Conservation (phyloP, 1,140 invertebrate species). For the Scaptomyza hsui region DNA sequence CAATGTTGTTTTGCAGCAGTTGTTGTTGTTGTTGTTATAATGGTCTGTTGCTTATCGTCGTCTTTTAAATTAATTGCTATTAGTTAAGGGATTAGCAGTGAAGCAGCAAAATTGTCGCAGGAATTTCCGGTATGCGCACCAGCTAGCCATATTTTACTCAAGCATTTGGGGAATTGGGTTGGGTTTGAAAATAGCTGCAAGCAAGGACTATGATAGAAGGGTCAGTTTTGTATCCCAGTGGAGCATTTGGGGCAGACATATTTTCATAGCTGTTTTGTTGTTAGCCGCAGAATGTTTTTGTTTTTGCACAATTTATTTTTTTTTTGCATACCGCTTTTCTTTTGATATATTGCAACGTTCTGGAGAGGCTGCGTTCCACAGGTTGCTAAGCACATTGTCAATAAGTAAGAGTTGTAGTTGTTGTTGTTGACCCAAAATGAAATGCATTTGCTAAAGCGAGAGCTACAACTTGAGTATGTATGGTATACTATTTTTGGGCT, state of each 20-base stretch:
- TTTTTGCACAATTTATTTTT: not conserved
- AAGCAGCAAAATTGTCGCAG: conserved; percentile 77
- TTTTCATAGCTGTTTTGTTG: conserved; percentile 59
- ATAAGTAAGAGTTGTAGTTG: conserved; percentile 6
- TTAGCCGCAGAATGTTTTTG: conserved; percentile 55
- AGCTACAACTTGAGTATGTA: conserved; percentile 12
- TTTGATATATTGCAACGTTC: conserved; percentile 81
- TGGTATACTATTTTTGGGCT: conserved; percentile 43
- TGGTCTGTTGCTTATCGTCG: conserved; percentile 79
- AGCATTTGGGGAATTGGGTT: conserved; percentile 41
- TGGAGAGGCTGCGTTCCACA: conserved; percentile 81
- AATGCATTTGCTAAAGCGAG: conserved; percentile 22
- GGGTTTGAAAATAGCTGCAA: not conserved
- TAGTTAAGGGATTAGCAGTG: conserved; percentile 82
- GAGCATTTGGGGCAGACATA: conserved; percentile 39
- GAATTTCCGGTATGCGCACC: conserved; percentile 80
- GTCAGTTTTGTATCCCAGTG: conserved; percentile 19
- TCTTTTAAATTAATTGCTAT: conserved; percentile 84
- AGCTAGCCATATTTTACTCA: conserved; percentile 72
- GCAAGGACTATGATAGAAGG: conserved; percentile 17
- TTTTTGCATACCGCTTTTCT: conserved; percentile 79
- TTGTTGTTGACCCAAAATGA: conserved; percentile 10
- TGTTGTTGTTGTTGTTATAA: conserved; percentile 30
- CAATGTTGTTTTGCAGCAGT: conserved; percentile 20
- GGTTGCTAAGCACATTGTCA: conserved; percentile 61